Evolutionary conservation across 2,888 invertebrate genomes (phyloP), one percentile per base, ranked within the genome.

Genomic region (Stegophylla sp.): DNA sequence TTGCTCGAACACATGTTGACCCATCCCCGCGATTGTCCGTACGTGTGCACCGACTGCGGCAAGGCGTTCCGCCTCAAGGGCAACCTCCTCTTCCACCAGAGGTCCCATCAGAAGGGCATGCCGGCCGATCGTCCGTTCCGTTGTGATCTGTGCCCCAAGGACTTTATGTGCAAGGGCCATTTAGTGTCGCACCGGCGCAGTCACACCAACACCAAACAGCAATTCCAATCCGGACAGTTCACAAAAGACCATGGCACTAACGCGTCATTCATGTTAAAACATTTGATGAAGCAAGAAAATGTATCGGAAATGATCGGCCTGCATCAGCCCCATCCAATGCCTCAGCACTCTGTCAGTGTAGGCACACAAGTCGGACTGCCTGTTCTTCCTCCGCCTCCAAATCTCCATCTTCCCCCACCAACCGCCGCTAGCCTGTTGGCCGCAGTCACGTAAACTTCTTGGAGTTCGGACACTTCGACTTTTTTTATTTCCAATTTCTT

Each of bases 81-180:
- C 51, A 84, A 84, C 66, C 88, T 94, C 67, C 89, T 95, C 83
- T 94, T 94, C 89, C 94, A 95, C 86, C 93, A 94, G 87, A 90
- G 94, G 82, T 94, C 94, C 83, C 94, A 95, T 87, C 85, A 94
- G 94, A 94, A 94, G 86, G 89, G 90, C 48, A 90, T 89, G 84
- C 90, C 89, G 83, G 90, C 90, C 82, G 90, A 91, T 84, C 88
- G 91, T 81, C 91, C 91, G 1, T 94, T 92, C 87, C 89, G 92
- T 76, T 94, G 94, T 86, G 94, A 94, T 84, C 88, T 94, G 76
- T 94, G 94, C 85, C 92, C 93, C 64, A 94, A 94, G 87, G 93
- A 93, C 86, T 94, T 94, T 86, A 92, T 94, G 89, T 94, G 94
- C 87, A 94, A 94, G 89, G 94, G 94, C 88, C 94, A 94, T 86